Percentiles rank a stretch among this genome's conserved stretches.
Evolutionary conservation across 2,113 vertebrate species (phyloP).

Genomic region (Pogona vitticeps): DNA sequence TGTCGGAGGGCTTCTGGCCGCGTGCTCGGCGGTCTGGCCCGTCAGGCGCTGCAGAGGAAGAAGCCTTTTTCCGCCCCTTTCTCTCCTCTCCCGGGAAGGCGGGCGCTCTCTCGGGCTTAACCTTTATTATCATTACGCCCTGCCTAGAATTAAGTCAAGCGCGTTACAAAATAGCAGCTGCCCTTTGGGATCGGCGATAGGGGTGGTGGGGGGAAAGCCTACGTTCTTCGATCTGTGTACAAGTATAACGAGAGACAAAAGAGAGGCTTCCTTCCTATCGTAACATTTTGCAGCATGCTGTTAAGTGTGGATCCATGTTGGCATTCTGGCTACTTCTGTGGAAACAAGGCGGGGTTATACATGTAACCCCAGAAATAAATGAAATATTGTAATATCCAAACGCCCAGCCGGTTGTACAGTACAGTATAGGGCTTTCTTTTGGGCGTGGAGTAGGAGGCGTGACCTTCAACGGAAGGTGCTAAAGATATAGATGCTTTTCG

Average conservation of each 20-base stretch:
- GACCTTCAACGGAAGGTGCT: not conserved
- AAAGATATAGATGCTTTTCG: not conserved
- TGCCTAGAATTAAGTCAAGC: too few relatives aligned
- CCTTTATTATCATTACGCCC: not conserved
- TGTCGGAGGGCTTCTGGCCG: not conserved
- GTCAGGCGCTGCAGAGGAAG: not conserved
- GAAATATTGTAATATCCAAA: too few relatives aligned
- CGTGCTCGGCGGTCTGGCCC: too few relatives aligned
- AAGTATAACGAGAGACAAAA: too few relatives aligned
- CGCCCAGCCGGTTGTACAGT: not conserved
- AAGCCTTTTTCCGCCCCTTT: not conserved
- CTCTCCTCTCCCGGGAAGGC: not conserved
- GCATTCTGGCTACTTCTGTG: not conserved
- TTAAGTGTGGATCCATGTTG: too few relatives aligned
- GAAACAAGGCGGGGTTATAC: too few relatives aligned
- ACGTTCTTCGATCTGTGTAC: too few relatives aligned
- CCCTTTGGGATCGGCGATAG: too few relatives aligned
- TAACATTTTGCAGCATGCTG: too few relatives aligned
- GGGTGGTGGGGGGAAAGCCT: too few relatives aligned
- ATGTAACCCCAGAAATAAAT: too few relatives aligned
- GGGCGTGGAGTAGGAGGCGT: not conserved
- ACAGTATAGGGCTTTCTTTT: not conserved
- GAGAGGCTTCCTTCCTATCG: not conserved
- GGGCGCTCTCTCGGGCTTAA: too few relatives aligned
- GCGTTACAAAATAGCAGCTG: not conserved